These are phyloP conservation scores for Pseudopleuronectes americanus DNA, from an alignment of 2,797 vertebrate genomes.

Conservation along the genomic window DNA sequence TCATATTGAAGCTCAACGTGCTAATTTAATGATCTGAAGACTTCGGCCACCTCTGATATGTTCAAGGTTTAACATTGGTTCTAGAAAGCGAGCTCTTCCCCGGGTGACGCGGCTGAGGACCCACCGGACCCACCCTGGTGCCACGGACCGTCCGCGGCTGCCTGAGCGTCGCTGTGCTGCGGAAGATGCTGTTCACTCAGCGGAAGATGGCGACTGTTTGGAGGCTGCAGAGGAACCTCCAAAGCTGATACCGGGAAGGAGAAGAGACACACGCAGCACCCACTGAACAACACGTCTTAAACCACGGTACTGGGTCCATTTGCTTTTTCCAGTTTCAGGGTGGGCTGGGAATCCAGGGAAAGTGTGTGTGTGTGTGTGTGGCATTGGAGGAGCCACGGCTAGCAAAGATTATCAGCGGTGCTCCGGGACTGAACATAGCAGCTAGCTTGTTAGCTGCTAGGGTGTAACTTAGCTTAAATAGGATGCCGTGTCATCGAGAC, in stretches of 20 bases:
- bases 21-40: no score
- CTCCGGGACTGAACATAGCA: conserved; percentile 24
- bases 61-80: no score
- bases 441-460: conserved; percentile 40
- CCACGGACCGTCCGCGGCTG: conserved; percentile 22
- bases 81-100: no score
- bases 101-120: conserved; percentile 20
- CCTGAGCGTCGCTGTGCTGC: conserved; percentile 49
- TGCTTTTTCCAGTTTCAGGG: background rate
- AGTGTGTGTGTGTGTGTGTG: conserved; percentile 22
- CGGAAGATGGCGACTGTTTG: conserved; percentile 86
- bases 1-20: no score
- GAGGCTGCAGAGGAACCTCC: conserved; percentile 75
- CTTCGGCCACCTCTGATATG: no score
- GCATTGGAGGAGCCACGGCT: conserved; percentile 46
- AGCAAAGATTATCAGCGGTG: conserved; percentile 66
- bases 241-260: conserved; percentile 82
- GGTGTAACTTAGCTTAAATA: conserved; percentile 18
- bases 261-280: conserved; percentile 35
- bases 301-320: conserved; percentile 60
- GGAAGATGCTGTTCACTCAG: conserved; percentile 66
- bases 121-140: conserved; percentile 54
- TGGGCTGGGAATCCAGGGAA: conserved; percentile 6
- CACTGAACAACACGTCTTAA: conserved; percentile 37
- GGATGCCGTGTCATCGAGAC: conserved; percentile 22